Evolutionary conservation across 2,797 vertebrate species (phyloP), one percentile per base, ranked within the genome.

Genomic region (Coregonus suidteri): DNA sequence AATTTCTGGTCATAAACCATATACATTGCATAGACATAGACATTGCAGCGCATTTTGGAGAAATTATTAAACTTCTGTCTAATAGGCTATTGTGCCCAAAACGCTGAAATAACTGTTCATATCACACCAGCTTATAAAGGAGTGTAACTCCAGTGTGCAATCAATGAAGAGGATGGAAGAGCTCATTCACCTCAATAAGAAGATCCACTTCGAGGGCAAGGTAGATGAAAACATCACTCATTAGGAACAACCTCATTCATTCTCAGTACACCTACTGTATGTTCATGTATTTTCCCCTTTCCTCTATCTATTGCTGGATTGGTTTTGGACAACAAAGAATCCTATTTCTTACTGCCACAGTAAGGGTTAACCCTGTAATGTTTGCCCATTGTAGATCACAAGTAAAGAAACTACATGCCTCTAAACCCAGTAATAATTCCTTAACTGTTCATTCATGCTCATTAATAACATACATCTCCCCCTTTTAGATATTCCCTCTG

Each of bases 151-250:
- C 90, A 97, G 96, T 16, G 97, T 97, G 79, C 97, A 97, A 88
- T 96, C 96, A 6, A 98, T 98, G 97, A 98, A 97, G 90, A 96
- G 97, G 86, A 98, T 97, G 53, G 97, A 98, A 90, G 96, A 98
- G 80, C 94, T 98, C 7, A 98, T 98, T 86, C 96, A 98, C 77
- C 95, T 98, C 75, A 97, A 96, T 89, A 97, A 97, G 93, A 97
- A 96, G 89, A 97, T 98, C 82, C 91, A 96, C 86, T 98, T 98
- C 82, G 96, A 98, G 92, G 96, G 96, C 85, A 98, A 97, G 95
- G 96, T 96, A 47, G 9, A 25, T 52, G 13, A 47, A 71, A 25
- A 9, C 35, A n/a, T 51, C 41, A 20, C 14, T 35, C 14, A 35
- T 30, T 67, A 35, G 31, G 25, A 30, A 35, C 65, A 67, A 65